Conservation (phyloP, 2,113 vertebrate genomes). For the Marmota flaviventris region DNA sequence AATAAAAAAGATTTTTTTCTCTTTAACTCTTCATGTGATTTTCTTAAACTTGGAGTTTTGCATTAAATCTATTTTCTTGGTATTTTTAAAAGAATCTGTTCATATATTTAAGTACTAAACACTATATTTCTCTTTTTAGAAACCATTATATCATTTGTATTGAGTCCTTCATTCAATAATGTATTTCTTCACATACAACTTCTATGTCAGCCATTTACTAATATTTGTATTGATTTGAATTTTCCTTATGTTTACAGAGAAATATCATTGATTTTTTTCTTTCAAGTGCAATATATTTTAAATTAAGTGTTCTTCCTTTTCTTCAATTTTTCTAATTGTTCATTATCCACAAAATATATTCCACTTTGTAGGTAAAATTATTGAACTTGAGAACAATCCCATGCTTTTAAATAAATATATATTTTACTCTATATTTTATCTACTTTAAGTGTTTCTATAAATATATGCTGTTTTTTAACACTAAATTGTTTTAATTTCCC, state of each 20-base stretch:
- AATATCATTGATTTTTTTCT: background rate
- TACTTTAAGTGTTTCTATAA: background rate
- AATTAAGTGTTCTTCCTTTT: background rate
- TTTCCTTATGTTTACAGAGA: background rate
- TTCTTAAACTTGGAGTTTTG: background rate
- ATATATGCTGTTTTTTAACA: background rate
- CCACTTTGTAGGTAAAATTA: background rate
- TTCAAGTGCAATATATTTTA: background rate
- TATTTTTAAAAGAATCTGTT: background rate
- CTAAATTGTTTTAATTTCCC: background rate
- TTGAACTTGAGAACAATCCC: background rate
- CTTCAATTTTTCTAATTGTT: background rate
- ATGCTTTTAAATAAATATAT: background rate
- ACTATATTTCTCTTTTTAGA: background rate
- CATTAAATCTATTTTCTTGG: background rate
- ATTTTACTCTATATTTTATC: background rate
- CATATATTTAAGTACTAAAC: background rate
- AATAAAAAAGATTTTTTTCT: background rate
- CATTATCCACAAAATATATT: background rate
- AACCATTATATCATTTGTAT: background rate
- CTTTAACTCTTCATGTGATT: background rate
- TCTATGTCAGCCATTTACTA: background rate
- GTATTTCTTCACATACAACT: background rate
- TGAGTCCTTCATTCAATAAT: background rate
- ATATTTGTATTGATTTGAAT: background rate